Percentiles rank a stretch among this genome's conserved stretches.
Conservation (phyloP, 2,797 vertebrate genomes). For the Tadarida brasiliensis region DNA sequence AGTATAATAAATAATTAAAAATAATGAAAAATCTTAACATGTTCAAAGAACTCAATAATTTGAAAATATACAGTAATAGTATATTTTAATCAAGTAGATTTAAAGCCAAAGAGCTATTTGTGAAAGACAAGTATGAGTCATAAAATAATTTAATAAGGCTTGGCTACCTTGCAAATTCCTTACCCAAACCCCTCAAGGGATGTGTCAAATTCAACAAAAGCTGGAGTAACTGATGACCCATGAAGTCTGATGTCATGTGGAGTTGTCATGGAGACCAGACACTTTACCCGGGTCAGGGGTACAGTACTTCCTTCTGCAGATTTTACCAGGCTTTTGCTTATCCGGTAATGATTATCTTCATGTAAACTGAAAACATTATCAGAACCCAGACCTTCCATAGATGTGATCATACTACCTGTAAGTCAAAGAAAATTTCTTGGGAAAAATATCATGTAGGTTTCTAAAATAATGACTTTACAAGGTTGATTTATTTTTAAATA, state of each 20-base stretch:
- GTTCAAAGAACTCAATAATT: neutral
- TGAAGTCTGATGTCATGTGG: conserved; percentile 98
- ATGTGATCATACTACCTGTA: conserved; percentile 95
- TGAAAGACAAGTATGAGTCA: neutral
- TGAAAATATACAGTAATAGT: neutral
- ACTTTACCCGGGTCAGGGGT: conserved; percentile 98
- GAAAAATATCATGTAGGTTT: neutral
- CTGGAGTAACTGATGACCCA: conserved; percentile 95
- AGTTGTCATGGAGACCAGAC: conserved; percentile 99
- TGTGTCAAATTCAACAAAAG: conserved; percentile 98
- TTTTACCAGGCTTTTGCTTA: conserved; percentile 97
- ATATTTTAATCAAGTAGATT: conserved; percentile 9
- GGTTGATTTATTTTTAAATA: conserved; percentile 18
- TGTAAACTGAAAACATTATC: conserved; percentile 95
- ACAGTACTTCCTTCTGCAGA: conserved; percentile 98
- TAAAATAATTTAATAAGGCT: neutral
- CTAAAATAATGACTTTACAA: conserved; percentile 37
- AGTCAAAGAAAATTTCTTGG: conserved; percentile 73
- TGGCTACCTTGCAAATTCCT: conserved; percentile 73
- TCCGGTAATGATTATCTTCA: conserved; percentile 97
- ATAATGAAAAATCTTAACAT: conserved; percentile 42
- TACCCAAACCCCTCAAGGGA: conserved; percentile 98
- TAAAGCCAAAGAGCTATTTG: conserved; percentile 40
- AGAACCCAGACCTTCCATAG: conserved; percentile 95
- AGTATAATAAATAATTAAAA: conserved; percentile 1